A percentile compares a stretch with the other conserved stretches of the same genome.
Evolutionary conservation across 2,888 invertebrate species (phyloP).

Genomic region (Lamellibrachia satsuma): DNA sequence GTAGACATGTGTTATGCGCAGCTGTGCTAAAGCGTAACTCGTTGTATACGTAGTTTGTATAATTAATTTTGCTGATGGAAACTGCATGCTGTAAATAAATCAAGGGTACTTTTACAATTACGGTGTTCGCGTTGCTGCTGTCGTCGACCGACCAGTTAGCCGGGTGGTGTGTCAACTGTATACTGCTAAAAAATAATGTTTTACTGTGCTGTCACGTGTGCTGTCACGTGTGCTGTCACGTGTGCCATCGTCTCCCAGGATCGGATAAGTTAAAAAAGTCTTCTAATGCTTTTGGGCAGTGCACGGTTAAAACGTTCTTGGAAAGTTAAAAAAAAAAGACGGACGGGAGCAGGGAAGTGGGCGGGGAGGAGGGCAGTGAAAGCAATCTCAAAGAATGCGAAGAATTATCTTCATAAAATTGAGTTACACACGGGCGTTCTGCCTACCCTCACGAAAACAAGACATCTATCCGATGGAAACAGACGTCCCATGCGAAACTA

Average conservation of each 20-base stretch:
- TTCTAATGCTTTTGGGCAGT: too few relatives aligned
- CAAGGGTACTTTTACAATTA: neutral
- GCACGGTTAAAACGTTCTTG: too few relatives aligned
- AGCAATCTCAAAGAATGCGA: neutral
- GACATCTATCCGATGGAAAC: neutral
- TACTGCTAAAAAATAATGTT: too few relatives aligned
- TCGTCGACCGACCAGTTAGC: neutral
- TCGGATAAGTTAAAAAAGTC: too few relatives aligned
- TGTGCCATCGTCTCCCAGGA: too few relatives aligned
- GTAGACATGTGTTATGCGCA: neutral
- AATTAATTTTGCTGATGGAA: neutral
- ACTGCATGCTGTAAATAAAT: neutral
- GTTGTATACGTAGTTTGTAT: neutral
- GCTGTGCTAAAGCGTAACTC: neutral
- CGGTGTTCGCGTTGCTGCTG: neutral
- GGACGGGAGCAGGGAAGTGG: neutral
- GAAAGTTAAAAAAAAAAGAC: too few relatives aligned
- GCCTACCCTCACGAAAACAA: neutral
- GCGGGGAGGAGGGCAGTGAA: neutral
- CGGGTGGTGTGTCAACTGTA: too few relatives aligned
- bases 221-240: too few relatives aligned
- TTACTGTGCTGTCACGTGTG: too few relatives aligned
- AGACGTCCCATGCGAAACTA: slow-evolving; percentile 1
- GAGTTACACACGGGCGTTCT: neutral
- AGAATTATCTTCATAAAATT: neutral